Conservation (phyloP, 2,888 invertebrate species). For the Coleophora flavipennella region DNA sequence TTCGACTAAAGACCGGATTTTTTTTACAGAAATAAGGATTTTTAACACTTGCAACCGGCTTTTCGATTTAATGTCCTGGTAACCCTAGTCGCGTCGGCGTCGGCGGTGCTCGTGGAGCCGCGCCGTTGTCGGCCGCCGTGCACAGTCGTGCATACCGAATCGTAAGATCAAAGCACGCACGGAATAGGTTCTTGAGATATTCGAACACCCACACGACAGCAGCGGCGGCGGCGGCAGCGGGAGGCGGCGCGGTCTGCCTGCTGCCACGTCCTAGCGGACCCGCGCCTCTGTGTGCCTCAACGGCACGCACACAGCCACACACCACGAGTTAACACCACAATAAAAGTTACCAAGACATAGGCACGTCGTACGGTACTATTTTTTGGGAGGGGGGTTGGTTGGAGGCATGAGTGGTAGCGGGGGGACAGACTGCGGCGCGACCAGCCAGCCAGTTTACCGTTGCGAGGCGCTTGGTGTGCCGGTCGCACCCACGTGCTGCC, state of each 20-base stretch:
- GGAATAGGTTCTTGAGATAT: slow-evolving; percentile 68
- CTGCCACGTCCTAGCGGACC: slow-evolving; percentile 25
- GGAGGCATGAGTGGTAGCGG: slow-evolving; percentile 65
- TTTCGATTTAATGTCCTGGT: no score
- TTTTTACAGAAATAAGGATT: no score
- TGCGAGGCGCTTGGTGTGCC: slow-evolving; percentile 71
- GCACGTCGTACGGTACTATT: slow-evolving; percentile 70
- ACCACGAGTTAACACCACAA: slow-evolving; percentile 42
- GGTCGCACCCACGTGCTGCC: slow-evolving; percentile 37
- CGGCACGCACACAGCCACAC: slow-evolving; percentile 16
- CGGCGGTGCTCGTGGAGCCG: no score
- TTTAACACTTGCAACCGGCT: no score
- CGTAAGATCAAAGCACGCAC: slow-evolving; percentile 72
- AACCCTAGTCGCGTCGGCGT: no score
- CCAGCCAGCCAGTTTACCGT: slow-evolving; percentile 69
- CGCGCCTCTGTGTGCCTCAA: slow-evolving; percentile 42
- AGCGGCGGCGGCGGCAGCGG: background rate
- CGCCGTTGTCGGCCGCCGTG: no score
- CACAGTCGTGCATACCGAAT: slow-evolving; percentile 70
- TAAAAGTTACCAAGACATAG: slow-evolving; percentile 67
- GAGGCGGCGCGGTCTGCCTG: slow-evolving; percentile 6
- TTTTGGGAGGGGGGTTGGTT: slow-evolving; percentile 71
- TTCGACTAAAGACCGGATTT: no score
- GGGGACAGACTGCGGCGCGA: slow-evolving; percentile 55
- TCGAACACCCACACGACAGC: slow-evolving; percentile 51